Evolutionary conservation across 2,888 invertebrate species (phyloP), one percentile per base, ranked within the genome.

Genomic region (Chrysolina americana): DNA sequence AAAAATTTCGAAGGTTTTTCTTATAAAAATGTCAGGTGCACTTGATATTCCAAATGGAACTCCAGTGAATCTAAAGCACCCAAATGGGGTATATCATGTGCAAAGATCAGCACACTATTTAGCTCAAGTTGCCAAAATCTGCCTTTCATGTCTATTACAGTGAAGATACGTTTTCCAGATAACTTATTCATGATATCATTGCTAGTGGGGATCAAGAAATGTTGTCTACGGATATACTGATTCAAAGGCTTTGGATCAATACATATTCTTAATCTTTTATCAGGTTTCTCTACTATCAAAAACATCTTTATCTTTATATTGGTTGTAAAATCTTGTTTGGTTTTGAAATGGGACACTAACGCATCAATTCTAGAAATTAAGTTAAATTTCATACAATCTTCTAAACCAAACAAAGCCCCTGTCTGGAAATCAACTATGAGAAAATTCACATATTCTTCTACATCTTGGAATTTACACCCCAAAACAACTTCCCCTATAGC

Each of bases 61-160:
- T 19, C 64, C 62, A 5, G 59, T 75, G 23, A 75, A 65, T 13
- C 36, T 41, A 21, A 68, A 75, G 10, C 48, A 19, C 6, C 73
- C 81, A 75, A 78, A 80, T 4, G 78, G 80, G 17, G 80, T 80
- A 65, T 73, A 80, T 72, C 82, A 83, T 4, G 75, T 78, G 50
- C 71, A 75, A 8, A 71, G 53, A 13, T 71, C 41, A 17, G 65
- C 36, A 53, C 65, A 15, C 28, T 28, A 17, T 69, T 23, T 62
- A 63, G 17, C 44, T 59, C 23, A 11, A 69, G 10, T 17, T 69
- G 69, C 69, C 69, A 69, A 41, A 69, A 69, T n/a, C 63, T 62
- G 8, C 63, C 69, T 23, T 76, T 77, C 59, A 79, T 70, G 41
- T 76, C 74, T 53, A 79, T 65, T 41, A 74, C 78, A 15, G 73